Evolutionary conservation across 2,888 invertebrate genomes (phyloP).

Genomic region (Monopis laevigella): DNA sequence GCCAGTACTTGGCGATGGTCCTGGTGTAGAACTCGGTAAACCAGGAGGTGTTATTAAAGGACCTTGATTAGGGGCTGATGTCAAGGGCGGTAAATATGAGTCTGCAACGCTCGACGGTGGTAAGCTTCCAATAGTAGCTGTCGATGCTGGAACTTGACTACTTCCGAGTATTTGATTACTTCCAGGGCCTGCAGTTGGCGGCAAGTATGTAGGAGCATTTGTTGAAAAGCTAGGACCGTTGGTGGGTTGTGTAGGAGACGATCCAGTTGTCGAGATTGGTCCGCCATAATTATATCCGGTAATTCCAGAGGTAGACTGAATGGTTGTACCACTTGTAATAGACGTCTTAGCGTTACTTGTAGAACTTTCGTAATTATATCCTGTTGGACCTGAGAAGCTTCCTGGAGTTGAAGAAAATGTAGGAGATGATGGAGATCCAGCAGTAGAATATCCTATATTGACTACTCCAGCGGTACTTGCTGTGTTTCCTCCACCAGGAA

Average conservation of each 20-base stretch:
- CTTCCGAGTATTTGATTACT: not conserved
- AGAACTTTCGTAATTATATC: not conserved
- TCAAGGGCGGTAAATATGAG: not conserved
- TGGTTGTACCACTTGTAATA: not conserved
- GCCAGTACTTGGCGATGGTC: not conserved
- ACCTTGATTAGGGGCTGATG: not conserved
- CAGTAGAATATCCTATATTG: constrained; percentile 30
- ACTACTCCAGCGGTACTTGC: constrained; percentile 24
- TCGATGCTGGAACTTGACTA: not conserved
- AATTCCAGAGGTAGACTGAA: not conserved
- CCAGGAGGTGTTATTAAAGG: not conserved
- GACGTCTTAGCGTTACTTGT: not conserved
- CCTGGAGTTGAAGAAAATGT: constrained; percentile 14
- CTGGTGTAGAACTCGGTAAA: constrained; percentile 2
- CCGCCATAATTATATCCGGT: constrained; percentile 13
- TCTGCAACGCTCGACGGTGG: not conserved
- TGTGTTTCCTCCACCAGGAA: constrained; percentile 21
- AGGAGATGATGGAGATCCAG: constrained; percentile 22
- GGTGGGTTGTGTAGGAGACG: not conserved
- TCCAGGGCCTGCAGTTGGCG: constrained; percentile 25
- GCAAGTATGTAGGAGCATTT: constrained; percentile 46
- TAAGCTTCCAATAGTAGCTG: constrained; percentile 2
- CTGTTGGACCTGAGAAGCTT: not conserved
- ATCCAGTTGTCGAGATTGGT: constrained; percentile 6
- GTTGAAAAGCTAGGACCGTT: constrained; percentile 28